Evolutionary conservation across 2,113 vertebrate genomes (phyloP).

Genomic region (Sphaerodactylus townsendi): DNA sequence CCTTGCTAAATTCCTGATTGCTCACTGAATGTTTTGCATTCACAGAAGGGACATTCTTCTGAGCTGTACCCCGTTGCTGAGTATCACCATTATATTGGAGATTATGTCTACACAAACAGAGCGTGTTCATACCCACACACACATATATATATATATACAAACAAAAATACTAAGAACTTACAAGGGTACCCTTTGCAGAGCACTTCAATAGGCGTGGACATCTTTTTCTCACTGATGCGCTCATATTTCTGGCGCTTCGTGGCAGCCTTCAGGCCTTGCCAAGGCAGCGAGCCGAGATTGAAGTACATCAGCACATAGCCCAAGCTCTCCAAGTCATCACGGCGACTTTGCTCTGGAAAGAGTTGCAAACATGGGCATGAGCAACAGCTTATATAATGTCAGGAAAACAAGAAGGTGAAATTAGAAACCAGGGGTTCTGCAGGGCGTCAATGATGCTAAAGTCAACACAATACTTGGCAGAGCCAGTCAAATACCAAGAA

Average conservation of each 20-base stretch:
- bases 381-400: neutral
- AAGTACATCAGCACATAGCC: constrained; percentile 99
- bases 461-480: neutral
- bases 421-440: too few species aligned
- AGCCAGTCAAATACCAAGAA: neutral
- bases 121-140: neutral
- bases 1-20: neutral
- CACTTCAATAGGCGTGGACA: constrained; percentile 97
- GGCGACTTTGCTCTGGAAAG: constrained; percentile 90
- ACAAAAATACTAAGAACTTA: constrained; percentile 73
- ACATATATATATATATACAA: too few species aligned
- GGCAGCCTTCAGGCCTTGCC: constrained; percentile 97
- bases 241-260: constrained; percentile 98
- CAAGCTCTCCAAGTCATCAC: constrained; percentile 95
- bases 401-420: neutral
- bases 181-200: constrained; percentile 98
- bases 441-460: neutral
- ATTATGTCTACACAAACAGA: neutral
- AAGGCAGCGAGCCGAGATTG: constrained; percentile 96
- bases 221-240: constrained; percentile 98
- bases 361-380: constrained; percentile 42
- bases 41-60: neutral
- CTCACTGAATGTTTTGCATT: neutral
- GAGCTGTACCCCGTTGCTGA: neutral
- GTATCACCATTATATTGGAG: too few species aligned